Percentiles rank a stretch among this genome's conserved stretches.
These are phyloP conservation scores for Stigmatopora argus DNA, from an alignment of 2,113 vertebrate genomes.

Conservation along the genomic window DNA sequence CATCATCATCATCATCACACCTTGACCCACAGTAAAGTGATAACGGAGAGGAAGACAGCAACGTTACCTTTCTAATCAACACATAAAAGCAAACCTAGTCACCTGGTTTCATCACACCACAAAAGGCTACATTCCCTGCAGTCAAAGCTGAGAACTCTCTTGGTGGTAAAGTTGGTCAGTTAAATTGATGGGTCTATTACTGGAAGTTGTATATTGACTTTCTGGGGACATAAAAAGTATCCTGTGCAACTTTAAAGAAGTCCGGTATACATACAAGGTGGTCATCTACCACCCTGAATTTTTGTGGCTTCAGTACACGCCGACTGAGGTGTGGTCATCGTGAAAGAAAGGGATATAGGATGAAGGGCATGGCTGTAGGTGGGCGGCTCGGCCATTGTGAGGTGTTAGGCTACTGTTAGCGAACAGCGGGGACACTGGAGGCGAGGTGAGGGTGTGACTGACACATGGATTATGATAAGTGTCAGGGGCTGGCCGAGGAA, in stretches of 20 bases:
- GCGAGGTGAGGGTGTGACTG: constrained; percentile 56
- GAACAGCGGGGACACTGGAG: constrained; percentile 39
- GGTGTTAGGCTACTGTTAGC: constrained; percentile 54
- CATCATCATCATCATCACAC: no score
- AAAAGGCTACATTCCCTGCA: not conserved
- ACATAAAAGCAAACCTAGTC: no score
- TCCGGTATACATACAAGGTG: not conserved
- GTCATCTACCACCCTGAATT: not conserved
- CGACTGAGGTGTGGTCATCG: constrained; percentile 12
- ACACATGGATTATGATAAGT: constrained; percentile 57
- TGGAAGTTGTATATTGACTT: not conserved
- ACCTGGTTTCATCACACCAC: not conserved
- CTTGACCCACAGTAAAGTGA: no score
- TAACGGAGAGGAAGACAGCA: no score
- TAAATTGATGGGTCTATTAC: not conserved
- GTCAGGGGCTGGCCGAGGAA: constrained; percentile 51
- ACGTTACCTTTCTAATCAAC: no score
- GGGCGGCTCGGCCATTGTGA: constrained; percentile 36
- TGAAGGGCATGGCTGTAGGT: constrained; percentile 31
- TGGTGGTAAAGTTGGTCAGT: not conserved
- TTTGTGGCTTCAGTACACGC: constrained; percentile 10
- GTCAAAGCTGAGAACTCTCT: not conserved
- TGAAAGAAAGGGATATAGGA: constrained; percentile 28
- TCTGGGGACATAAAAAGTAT: not conserved
- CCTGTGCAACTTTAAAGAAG: not conserved